phyloP scores from a whole-genome alignment of 1,140 invertebrate genomes.

The Macrotrachela quadricornifera region DNA sequence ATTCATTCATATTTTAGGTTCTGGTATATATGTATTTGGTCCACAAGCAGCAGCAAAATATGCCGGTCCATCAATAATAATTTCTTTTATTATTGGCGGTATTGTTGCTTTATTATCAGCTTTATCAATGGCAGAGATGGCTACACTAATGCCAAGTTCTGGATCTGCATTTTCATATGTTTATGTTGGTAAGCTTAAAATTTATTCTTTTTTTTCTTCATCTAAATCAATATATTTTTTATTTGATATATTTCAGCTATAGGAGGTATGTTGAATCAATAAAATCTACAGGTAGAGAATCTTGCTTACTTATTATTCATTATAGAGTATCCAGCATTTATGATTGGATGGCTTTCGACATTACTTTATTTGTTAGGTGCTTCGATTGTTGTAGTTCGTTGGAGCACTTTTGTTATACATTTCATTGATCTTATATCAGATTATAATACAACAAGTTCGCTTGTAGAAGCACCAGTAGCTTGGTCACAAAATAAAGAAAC shows the following conservation, averaged over 20 bases:
- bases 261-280: no score
- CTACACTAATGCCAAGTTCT: slow-evolving; percentile 53
- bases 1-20: no score
- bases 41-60: slow-evolving; percentile 60
- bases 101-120: slow-evolving; percentile 61
- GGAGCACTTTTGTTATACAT: slow-evolving; percentile 27
- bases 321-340: slow-evolving; percentile 75
- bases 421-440: no score
- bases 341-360: slow-evolving; percentile 79
- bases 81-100: slow-evolving; percentile 68
- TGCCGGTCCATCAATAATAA: slow-evolving; percentile 60
- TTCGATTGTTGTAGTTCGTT: slow-evolving; percentile 26
- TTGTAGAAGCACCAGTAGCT: not conserved
- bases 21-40: slow-evolving; percentile 72
- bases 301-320: no score
- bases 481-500: slow-evolving; percentile 1
- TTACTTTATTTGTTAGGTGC: slow-evolving; percentile 60
- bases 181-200: slow-evolving; percentile 55
- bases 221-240: no score
- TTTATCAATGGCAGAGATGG: slow-evolving; percentile 64
- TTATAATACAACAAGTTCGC: no score
- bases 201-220: no score
- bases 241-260: no score
- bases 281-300: no score
- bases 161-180: slow-evolving; percentile 87